phyloP scores from a whole-genome alignment of 2,888 invertebrate species.

The Belgica antarctica region DNA sequence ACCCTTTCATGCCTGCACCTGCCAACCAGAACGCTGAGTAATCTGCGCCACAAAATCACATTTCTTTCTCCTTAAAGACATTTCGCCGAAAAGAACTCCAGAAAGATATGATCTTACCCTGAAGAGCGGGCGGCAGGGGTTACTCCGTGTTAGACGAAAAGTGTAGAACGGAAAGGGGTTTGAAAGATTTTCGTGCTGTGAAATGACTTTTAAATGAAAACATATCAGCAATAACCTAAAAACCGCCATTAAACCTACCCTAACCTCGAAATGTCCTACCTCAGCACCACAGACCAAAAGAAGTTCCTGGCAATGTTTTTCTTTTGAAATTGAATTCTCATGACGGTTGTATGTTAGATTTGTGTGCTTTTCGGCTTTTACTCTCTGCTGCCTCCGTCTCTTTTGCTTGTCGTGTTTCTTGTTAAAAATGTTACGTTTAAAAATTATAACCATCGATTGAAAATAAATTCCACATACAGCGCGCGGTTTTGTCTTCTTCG shows the following conservation, averaged over 20 bases:
- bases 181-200: too few relatives aligned
- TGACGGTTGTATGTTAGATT: conserved; percentile 6
- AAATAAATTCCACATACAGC: conserved; percentile 39
- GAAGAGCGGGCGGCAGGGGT: too few relatives aligned
- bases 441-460: conserved; percentile 42
- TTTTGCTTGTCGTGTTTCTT: conserved; percentile 9
- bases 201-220: too few relatives aligned
- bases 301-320: too few relatives aligned
- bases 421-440: conserved; percentile 29
- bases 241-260: too few relatives aligned
- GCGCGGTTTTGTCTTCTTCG: background rate
- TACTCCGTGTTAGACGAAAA: too few relatives aligned
- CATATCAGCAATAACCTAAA: too few relatives aligned
- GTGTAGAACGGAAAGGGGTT: too few relatives aligned
- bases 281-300: too few relatives aligned
- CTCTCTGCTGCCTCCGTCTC: background rate
- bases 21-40: background rate
- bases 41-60: conserved; percentile 2
- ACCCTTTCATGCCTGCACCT: background rate
- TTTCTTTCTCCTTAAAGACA: background rate
- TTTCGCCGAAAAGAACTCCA: conserved; percentile 17
- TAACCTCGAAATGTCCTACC: too few relatives aligned
- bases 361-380: conserved; percentile 4
- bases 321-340: too few relatives aligned
- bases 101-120: background rate